Evolutionary conservation across 2,113 vertebrate species (phyloP).

Genomic region (Smithornis capensis): DNA sequence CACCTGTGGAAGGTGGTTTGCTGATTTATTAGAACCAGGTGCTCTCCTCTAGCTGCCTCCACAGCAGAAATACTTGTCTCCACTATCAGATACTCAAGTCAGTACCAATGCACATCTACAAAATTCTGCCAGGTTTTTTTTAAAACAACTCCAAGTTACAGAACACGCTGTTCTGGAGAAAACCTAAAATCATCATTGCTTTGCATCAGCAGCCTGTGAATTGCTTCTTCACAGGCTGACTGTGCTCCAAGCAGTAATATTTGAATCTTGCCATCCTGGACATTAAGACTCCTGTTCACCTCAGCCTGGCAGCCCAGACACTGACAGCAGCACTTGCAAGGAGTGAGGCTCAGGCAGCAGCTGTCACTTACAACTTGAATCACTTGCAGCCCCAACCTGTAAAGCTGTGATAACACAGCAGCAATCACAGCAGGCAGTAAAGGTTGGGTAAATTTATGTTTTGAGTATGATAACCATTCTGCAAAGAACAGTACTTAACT

Average conservation of each 20-base stretch:
- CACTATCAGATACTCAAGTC: not conserved
- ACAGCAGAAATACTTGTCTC: not conserved
- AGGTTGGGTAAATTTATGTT: conserved; percentile 6
- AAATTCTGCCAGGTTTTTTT: not conserved
- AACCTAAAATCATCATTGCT: conserved; percentile 27
- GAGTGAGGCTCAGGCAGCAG: not conserved
- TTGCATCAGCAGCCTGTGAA: conserved; percentile 23
- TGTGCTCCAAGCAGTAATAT: not conserved
- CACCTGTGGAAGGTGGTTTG: not conserved
- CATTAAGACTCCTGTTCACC: not conserved
- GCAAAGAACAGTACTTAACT: not conserved
- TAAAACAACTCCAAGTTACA: not conserved
- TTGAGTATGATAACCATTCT: not conserved
- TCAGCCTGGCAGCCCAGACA: not conserved
- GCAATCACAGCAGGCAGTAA: conserved; percentile 16
- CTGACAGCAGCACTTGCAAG: not conserved
- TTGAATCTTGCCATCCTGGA: not conserved
- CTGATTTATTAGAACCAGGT: not conserved
- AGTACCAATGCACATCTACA: not conserved
- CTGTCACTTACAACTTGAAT: conserved; percentile 26
- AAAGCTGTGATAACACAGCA: conserved; percentile 57
- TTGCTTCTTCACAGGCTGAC: not conserved
- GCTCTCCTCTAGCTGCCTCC: not conserved
- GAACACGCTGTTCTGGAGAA: conserved; percentile 24
- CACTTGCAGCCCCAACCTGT: not conserved